Evolutionary conservation across 2,888 invertebrate species (phyloP), one percentile per base, ranked within the genome.

Genomic region (Neelides folsomi): DNA sequence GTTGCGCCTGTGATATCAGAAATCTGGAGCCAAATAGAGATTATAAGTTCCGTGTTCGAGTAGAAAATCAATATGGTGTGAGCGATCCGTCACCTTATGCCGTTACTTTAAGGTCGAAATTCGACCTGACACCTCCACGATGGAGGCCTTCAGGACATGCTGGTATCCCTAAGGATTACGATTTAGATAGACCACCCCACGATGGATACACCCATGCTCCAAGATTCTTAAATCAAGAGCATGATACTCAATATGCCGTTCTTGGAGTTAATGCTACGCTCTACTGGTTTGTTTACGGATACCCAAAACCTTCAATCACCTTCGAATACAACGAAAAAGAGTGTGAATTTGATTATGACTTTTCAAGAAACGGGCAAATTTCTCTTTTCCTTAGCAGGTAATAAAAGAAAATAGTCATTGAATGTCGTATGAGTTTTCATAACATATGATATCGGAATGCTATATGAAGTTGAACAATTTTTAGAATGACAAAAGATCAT

Each of bases 81-180:
- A 92, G 92, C 71, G 95, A 97, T 69, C 95, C 97, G 0, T 93
- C 93, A 52, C 93, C 94, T 1, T 85, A 82, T 68, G 86, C 87
- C 1, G 77, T 82, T 66, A 89, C 90, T 0, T 20, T n/a, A 87
- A 72, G 77, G 85, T 27, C 87, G 86, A 2, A 86, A 86, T 62
- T 83, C 82, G 0, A 86, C 86, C 3, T 84, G 83, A 0, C 87
- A 85, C 72, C 88, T 87, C 76, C 54, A 6, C 49, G 51, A n/a
- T 62, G 58, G 60, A 51, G 47, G 15, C 62, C 62, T 16, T 47
- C 49, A 8, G 52, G 55, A 9, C 49, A 56, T 27, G 56, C 57
- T 9, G 54, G 56, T n/a, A 59, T 60, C 34, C 87, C 92, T 0
- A 89, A 86, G 73, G 88, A 92, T 71, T 92, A 87, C 68, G 89